A percentile compares a stretch with the other conserved stretches of the same genome.
These are phyloP conservation scores for Dendronephthya gigantea DNA, from an alignment of 64 coral and sea anemone species.

Conservation along the genomic window DNA sequence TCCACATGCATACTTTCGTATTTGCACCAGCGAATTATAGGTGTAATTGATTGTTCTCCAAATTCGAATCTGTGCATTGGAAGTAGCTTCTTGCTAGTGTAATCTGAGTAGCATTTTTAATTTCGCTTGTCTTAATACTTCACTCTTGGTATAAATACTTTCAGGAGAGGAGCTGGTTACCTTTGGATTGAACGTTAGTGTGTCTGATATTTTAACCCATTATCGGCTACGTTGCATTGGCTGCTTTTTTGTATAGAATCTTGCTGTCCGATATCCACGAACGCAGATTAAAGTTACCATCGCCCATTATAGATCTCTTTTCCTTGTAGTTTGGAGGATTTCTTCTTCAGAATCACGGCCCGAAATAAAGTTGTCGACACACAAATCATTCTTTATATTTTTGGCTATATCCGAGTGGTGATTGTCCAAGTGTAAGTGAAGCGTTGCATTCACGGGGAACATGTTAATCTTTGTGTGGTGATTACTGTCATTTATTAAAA, in stretches of 20 bases:
- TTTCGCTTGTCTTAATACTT: not conserved
- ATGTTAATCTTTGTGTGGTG: too few relatives aligned
- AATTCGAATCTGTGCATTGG: not conserved
- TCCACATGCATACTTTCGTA: not conserved
- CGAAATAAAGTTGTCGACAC: not conserved
- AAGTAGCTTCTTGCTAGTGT: not conserved
- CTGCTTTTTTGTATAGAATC: not conserved
- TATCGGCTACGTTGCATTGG: not conserved
- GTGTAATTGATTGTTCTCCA: not conserved
- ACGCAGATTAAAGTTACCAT: too few relatives aligned
- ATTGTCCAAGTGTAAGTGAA: not conserved
- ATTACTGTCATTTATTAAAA: too few relatives aligned
- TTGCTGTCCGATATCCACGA: not conserved
- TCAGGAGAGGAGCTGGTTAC: not conserved
- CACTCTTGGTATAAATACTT: not conserved
- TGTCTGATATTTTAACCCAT: not conserved
- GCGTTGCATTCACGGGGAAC: too few relatives aligned
- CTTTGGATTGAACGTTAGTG: not conserved
- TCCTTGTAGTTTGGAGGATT: not conserved
- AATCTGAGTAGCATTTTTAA: not conserved
- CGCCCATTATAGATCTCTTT: not conserved
- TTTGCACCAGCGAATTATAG: not conserved
- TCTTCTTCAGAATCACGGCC: not conserved
- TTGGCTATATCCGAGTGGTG: not conserved
- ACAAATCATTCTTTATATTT: not conserved